Evolutionary conservation across 2,888 invertebrate genomes (phyloP), one percentile per base, ranked within the genome.

Genomic region (Blastobasis adustella): DNA sequence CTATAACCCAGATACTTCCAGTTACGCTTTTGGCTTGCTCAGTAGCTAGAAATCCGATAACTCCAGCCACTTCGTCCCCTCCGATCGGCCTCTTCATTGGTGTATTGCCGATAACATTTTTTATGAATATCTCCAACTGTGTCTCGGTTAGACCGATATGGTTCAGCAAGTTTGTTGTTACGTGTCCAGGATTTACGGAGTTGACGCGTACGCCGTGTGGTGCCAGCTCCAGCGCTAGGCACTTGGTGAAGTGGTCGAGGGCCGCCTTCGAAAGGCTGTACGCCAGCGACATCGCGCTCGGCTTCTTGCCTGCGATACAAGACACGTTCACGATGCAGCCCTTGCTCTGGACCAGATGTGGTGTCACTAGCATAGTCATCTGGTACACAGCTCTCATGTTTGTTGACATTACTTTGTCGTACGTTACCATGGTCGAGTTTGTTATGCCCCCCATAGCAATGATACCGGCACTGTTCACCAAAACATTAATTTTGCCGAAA

Each of bases 241-340:
- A 97, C 72, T 93, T 92, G 0, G 98, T 99, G 64, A 99, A 93
- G 69, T 98, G 98, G 83, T 99, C 98, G 5, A 98, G 80, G 0
- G 97, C 97, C 8, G 96, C 91, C 82, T 99, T 99, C 1, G 97
- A 96, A 83, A 98, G 92, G 65, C 93, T 93, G 78, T 99, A 99
- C 0, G 96, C 93, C 50, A 98, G 76, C 1, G 96, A 92, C 58
- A 93, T 93, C 0, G 96, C 92, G 53, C 73, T 82, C 0, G 80
- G 64, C 90, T 93, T 79, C 68, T 89, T 61, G 23, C 98, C 96
- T 60, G 93, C 92, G 4, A 97, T 94, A 73, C 97, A 97, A 5
- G 98, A 98, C 0, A 98, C 93, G 74, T 98, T 98, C 0, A 99
- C 95, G 60, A 98, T 93, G 60, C 92, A 94, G 23, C 97, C 97